Conservation (phyloP, 2,888 invertebrate genomes). For the Asteroscopus sphinx region DNA sequence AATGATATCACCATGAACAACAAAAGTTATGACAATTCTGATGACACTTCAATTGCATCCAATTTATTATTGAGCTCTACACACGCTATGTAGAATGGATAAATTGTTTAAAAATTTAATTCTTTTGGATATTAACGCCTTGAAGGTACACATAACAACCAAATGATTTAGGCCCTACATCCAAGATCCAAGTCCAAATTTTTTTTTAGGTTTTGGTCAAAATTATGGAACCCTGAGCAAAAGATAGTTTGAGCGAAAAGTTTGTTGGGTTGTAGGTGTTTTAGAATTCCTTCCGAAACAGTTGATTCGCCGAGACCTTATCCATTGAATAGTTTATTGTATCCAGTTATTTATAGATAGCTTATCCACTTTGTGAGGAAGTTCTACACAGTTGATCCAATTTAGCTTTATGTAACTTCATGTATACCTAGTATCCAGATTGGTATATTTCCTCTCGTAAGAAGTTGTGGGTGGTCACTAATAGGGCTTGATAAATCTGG, state of each 20-base stretch:
- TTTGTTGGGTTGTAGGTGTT: too few relatives aligned
- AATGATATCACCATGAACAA: neutral
- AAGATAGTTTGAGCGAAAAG: too few relatives aligned
- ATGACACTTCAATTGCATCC: neutral
- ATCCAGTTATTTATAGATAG: neutral
- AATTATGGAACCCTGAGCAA: too few relatives aligned
- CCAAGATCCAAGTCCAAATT: too few relatives aligned
- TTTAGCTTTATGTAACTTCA: conserved; percentile 16
- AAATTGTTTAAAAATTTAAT: too few relatives aligned
- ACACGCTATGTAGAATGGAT: too few relatives aligned
- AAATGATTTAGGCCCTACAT: too few relatives aligned
- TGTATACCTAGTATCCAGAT: neutral
- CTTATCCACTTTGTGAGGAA: conserved; percentile 20
- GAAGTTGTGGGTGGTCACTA: conserved; percentile 15
- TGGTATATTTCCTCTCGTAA: neutral
- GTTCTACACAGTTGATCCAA: conserved; percentile 27
- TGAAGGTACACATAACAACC: too few relatives aligned
- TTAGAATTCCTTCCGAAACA: neutral
- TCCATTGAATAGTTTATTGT: conserved; percentile 11
- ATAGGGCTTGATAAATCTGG: conserved; percentile 11
- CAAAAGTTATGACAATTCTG: neutral
- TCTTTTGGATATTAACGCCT: too few relatives aligned
- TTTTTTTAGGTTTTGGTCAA: too few relatives aligned
- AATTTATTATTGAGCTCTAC: too few relatives aligned
- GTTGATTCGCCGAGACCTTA: neutral